These are phyloP conservation scores for Mizuhopecten yessoensis DNA, from an alignment of 1,140 invertebrate genomes.

Conservation along the genomic window DNA sequence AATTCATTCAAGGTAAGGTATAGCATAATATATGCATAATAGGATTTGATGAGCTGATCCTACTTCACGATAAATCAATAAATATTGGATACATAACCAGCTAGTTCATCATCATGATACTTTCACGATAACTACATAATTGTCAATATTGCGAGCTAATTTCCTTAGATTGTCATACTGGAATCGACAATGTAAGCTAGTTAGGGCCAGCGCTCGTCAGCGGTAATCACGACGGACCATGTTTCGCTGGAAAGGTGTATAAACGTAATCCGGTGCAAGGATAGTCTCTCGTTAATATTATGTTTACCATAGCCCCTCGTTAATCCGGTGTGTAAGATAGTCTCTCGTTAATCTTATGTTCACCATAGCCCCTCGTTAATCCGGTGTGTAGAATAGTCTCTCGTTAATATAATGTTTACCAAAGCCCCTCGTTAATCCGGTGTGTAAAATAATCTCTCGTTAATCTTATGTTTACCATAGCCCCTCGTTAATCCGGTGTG, in stretches of 20 bases:
- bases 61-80: background rate
- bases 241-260: background rate
- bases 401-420: too few relatives aligned
- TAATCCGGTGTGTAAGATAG: too few relatives aligned
- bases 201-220: background rate
- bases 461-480: too few relatives aligned
- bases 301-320: too few relatives aligned
- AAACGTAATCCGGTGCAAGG: background rate
- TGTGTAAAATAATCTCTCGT: too few relatives aligned
- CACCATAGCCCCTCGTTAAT: too few relatives aligned
- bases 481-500: too few relatives aligned
- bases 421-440: too few relatives aligned
- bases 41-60: background rate
- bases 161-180: background rate
- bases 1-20: too few relatives aligned
- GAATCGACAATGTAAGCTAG: background rate
- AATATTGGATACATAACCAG: background rate
- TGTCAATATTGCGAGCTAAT: background rate
- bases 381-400: too few relatives aligned
- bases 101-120: background rate
- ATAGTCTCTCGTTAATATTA: background rate
- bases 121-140: background rate
- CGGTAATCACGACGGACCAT: background rate
- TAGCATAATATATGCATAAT: background rate
- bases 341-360: too few relatives aligned